Base-by-base conservation (phyloP, 1,140 invertebrate species). In the Patella vulgata region DNA sequence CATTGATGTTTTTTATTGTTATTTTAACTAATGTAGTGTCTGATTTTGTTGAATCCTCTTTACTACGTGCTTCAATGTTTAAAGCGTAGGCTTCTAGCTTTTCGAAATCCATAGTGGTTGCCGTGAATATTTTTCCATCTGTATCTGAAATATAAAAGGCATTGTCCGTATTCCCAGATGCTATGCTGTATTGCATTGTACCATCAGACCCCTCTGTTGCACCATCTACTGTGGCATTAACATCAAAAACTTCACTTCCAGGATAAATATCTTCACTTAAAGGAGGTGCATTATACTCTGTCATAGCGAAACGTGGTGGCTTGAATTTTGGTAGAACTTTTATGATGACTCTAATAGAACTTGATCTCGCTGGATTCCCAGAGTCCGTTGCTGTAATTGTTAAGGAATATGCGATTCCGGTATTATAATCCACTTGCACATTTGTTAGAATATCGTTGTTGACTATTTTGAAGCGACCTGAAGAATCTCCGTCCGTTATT, bases 1-100 rank as follows among this genome's bases (percentile, higher is more conserved):
- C 96, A 80, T 98, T 98, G 70, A 94, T 92, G 81, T 98, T 95
- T 62, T 91, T 86, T 1, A 98, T 85, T 30, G 47, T 42, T 43
- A 83, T 71, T 14, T 82, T 87, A 36, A 97, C 86, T 40, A 86
- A 85, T 14, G 94, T 86, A 8, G 88, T 87, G 0, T 90, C 68
- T 52, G 14, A 85, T 59, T 33, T 81, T 64, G 52, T 82, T 47
- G 79, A 89, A 14, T 63, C 74, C 1, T 82, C 84, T 17, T 81
- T 73, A 60, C 86, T 85, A 8, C 69, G 76, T 4, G 85, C 86
- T 50, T 80, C 66, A 3, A 86, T 79, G 27, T 73, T 75, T 14
- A 97, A 83, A 9, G 89, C 86, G 76, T 94, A 96, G 0, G 88
- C 86, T 68, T 91, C 89, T 68, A 88, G 88, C n/a, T 23, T 58